These are phyloP conservation scores for Syritta pipiens DNA, from an alignment of 2,888 invertebrate species.

Conservation along the genomic window DNA sequence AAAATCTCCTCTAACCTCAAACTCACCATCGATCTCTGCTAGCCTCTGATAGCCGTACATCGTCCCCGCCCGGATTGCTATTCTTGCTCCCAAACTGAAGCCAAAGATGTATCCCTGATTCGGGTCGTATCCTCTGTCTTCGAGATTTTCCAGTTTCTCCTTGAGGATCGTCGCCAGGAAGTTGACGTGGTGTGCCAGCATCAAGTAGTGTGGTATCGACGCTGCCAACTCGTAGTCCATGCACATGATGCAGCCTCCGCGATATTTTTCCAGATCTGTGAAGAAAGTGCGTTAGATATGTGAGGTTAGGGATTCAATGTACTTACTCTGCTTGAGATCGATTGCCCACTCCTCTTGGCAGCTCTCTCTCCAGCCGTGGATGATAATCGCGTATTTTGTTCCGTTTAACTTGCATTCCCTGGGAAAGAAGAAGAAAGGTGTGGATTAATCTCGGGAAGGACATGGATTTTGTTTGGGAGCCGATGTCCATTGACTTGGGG, in stretches of 20 bases:
- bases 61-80: slow-evolving; percentile 71
- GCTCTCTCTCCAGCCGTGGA: slow-evolving; percentile 72
- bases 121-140: slow-evolving; percentile 65
- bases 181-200: slow-evolving; percentile 63
- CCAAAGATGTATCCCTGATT: slow-evolving; percentile 71
- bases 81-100: slow-evolving; percentile 71
- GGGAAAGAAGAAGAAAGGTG: neutral
- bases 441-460: no score
- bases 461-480: no score
- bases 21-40: slow-evolving; percentile 70
- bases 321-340: slow-evolving; percentile 68
- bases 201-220: slow-evolving; percentile 67
- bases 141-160: slow-evolving; percentile 68
- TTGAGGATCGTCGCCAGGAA: slow-evolving; percentile 59
- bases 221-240: slow-evolving; percentile 71
- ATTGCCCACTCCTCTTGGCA: slow-evolving; percentile 69
- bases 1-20: neutral
- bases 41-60: slow-evolving; percentile 66
- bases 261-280: slow-evolving; percentile 66
- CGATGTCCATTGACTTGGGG: no score
- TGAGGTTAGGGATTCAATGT: neutral
- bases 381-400: slow-evolving; percentile 70
- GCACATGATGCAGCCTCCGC: slow-evolving; percentile 71
- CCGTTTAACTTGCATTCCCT: slow-evolving; percentile 33
- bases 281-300: neutral